Conservation (phyloP, 1,140 invertebrate species). For the Diabrotica undecimpunctata region DNA sequence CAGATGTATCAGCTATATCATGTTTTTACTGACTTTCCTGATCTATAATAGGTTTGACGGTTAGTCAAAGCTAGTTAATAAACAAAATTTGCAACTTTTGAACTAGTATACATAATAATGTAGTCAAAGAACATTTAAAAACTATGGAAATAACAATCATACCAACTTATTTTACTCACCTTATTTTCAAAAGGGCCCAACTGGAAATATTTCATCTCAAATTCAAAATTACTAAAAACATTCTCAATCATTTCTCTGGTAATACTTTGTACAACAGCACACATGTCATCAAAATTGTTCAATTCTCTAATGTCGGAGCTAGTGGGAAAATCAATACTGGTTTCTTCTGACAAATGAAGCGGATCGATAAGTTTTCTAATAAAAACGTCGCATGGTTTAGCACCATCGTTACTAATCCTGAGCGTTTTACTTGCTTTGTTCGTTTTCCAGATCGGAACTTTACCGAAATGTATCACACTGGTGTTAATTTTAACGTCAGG, state of each 20-base stretch:
- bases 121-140: no score
- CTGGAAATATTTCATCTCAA: slow-evolving; percentile 9
- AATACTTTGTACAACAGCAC: neutral
- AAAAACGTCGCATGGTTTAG: slow-evolving; percentile 21
- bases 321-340: neutral
- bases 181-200: neutral
- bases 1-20: no score
- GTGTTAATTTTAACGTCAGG: slow-evolving; percentile 20
- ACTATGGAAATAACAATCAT: neutral
- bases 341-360: slow-evolving; percentile 9
- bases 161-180: neutral
- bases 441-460: slow-evolving; percentile 29
- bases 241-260: slow-evolving; percentile 22
- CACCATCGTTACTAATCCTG: slow-evolving; percentile 23
- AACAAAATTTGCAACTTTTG: no score
- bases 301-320: slow-evolving; percentile 17
- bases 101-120: no score
- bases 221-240: slow-evolving; percentile 23
- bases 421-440: neutral
- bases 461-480: slow-evolving; percentile 25
- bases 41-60: no score
- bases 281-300: neutral
- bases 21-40: no score
- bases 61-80: no score
- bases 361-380: slow-evolving; percentile 25